phyloP scores from a whole-genome alignment of 2,888 invertebrate genomes.

The Xanthia togata region DNA sequence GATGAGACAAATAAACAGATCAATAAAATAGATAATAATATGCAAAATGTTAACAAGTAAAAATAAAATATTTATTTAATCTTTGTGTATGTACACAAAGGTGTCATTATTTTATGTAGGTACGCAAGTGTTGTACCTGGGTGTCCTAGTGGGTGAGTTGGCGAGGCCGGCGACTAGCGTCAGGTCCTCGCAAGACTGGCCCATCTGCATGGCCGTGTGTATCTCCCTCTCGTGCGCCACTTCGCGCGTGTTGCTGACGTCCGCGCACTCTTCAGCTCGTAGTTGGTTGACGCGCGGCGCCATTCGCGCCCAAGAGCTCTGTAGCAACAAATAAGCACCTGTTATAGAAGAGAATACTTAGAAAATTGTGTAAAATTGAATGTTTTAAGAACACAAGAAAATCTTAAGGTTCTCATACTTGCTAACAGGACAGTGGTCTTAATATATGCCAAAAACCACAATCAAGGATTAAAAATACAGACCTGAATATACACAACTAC shows the following conservation, averaged over 20 bases:
- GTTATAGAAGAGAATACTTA: constrained; percentile 23
- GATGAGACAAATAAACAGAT: too few relatives aligned
- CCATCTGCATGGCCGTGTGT: constrained; percentile 97
- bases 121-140: constrained; percentile 77
- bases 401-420: neutral
- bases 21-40: too few relatives aligned
- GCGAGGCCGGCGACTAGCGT: constrained; percentile 88
- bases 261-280: constrained; percentile 96
- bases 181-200: constrained; percentile 98
- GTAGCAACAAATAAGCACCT: constrained; percentile 56
- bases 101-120: neutral
- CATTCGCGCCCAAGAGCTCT: constrained; percentile 91
- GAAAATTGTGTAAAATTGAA: neutral
- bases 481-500: neutral
- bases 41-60: too few relatives aligned
- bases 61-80: too few relatives aligned
- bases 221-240: constrained; percentile 97
- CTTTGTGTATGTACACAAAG: too few relatives aligned
- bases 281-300: constrained; percentile 97
- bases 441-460: neutral
- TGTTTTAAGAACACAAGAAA: neutral
- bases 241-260: constrained; percentile 95
- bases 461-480: neutral
- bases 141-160: constrained; percentile 89
- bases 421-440: neutral